Percentiles rank a stretch among this genome's conserved stretches.
These are phyloP conservation scores for Latheticus oryzae DNA, from an alignment of 2,888 invertebrate species.

Conservation along the genomic window DNA sequence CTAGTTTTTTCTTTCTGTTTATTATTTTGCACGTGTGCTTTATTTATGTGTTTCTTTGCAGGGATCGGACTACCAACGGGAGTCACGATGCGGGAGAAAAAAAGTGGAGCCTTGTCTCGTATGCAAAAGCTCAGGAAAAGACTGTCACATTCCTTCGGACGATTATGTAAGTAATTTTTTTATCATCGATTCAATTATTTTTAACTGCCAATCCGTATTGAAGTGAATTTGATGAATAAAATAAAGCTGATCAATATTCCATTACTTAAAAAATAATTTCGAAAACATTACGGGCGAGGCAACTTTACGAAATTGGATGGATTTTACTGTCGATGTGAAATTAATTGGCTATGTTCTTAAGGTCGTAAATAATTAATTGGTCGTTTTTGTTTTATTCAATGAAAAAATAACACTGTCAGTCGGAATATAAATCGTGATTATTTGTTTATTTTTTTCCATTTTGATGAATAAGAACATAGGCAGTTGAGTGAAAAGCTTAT, in stretches of 20 bases:
- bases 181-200: slow-evolving; percentile 13
- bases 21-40: slow-evolving; percentile 19
- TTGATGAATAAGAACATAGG: slow-evolving; percentile 3
- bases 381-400: background rate
- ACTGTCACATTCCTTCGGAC: slow-evolving; percentile 95
- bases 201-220: slow-evolving; percentile 1
- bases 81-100: slow-evolving; percentile 93
- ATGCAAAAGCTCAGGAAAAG: slow-evolving; percentile 96
- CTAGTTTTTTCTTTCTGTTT: no score
- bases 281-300: background rate
- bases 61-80: slow-evolving; percentile 67
- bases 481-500: slow-evolving; percentile 25
- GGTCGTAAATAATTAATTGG: slow-evolving; percentile 2
- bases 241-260: slow-evolving; percentile 14
- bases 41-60: slow-evolving; percentile 27
- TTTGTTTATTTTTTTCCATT: slow-evolving; percentile 4
- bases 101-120: slow-evolving; percentile 89
- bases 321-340: slow-evolving; percentile 7
- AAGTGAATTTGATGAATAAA: no score
- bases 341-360: slow-evolving; percentile 5
- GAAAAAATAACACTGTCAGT: no score
- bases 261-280: slow-evolving; percentile 11
- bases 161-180: slow-evolving; percentile 85
- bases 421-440: background rate
- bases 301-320: slow-evolving; percentile 12